Evolutionary conservation across 2,113 vertebrate species (phyloP), one percentile per base, ranked within the genome.

Genomic region (Agelaius phoeniceus): DNA sequence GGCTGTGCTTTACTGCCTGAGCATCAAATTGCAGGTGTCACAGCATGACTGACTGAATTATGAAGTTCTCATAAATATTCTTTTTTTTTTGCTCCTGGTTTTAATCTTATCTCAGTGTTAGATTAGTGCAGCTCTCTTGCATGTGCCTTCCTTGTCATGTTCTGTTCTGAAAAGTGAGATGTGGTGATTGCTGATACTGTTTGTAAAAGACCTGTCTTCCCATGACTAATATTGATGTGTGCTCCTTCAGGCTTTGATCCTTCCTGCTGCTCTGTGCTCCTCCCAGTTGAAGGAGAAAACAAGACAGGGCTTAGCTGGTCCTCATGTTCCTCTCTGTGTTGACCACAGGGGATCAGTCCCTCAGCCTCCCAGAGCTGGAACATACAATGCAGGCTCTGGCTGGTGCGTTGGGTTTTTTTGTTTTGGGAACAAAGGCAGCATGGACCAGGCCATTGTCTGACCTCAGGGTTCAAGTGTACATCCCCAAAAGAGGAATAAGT

Each of bases 331-430:
- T 82, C 43, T 71, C n/a, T 24, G 6, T 44, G 2, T 13, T 73
- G 54, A 11, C 15, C 0, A 0, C 7, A 23, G 30, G 5, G 10
- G 30, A 48, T 35, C 49, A 20, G 49, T 57, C 44, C 43, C 2
- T 63, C 52, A 55, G 46, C n/a, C 48, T 82, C 19, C 6, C 51
- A 33, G 71, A 44, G 69, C 0, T 82, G 79, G 71, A 67, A 58
- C 18, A 11, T 26, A 9, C 55, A 39, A 0, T 2, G 2, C 62
- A 33, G 52, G 49, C 67, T 65, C 28, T 68, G 49, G 11, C 15
- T 71, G 22, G 6, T 71, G 52, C 15, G 7, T 69, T 62, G 11
- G 11, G 14, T 1, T 39, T 72, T 67, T 72, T 71, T 63, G 73
- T 69, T 77, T 52, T 37, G 54, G 28, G 33, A 62, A 3, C 44